Evolutionary conservation across 2,888 invertebrate genomes (phyloP).

Genomic region (Micropterix aruncella): DNA sequence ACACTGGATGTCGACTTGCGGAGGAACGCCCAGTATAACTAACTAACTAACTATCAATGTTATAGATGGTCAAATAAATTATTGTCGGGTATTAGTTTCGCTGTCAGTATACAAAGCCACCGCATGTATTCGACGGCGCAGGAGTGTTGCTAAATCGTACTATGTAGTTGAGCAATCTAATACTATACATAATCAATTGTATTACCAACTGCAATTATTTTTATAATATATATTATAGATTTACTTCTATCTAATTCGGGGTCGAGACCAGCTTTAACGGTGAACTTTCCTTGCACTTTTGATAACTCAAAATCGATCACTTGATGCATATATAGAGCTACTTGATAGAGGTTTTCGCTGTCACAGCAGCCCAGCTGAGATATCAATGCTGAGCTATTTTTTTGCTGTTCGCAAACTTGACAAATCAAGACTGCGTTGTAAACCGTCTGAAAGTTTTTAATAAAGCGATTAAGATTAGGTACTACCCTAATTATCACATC

Average conservation of each 20-base stretch:
- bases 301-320: conserved; percentile 58
- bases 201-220: no score
- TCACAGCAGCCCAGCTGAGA: conserved; percentile 31
- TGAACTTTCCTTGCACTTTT: conserved; percentile 47
- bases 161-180: no score
- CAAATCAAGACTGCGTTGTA: conserved; percentile 54
- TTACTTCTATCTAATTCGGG: conserved; percentile 59
- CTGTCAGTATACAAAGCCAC: no score
- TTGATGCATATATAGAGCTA: conserved; percentile 55
- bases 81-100: no score
- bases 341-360: conserved; percentile 37
- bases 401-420: conserved; percentile 43
- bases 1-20: no score
- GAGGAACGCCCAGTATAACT: no score
- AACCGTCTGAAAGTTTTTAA: conserved; percentile 38
- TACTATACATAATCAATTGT: no score
- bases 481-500: conserved; percentile 1
- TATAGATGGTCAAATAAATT: no score
- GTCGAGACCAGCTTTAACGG: conserved; percentile 63
- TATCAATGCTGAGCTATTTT: conserved; percentile 35
- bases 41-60: no score
- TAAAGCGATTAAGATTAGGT: conserved; percentile 1
- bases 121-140: no score
- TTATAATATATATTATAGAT: conserved; percentile 13
- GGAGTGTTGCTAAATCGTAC: no score